phyloP scores from a whole-genome alignment of 2,888 invertebrate species.

The Agonopterix heracliana region DNA sequence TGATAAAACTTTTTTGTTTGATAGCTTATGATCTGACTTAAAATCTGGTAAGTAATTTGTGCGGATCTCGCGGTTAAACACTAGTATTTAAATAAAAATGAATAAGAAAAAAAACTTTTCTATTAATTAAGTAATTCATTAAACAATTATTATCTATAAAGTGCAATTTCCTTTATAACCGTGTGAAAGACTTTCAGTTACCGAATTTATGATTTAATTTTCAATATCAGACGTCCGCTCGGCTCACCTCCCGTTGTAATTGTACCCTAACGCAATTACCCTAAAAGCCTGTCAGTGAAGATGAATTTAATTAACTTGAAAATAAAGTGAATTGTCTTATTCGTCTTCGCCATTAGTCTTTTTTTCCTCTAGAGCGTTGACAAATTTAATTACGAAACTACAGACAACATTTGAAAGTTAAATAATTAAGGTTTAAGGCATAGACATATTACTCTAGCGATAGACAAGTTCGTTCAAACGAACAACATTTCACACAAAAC shows the following conservation, averaged over 20 bases:
- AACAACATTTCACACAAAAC: too few species aligned
- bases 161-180: neutral
- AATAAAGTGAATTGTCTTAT: constrained; percentile 61
- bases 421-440: too few species aligned
- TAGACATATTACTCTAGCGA: too few species aligned
- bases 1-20: too few species aligned
- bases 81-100: too few species aligned
- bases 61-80: too few species aligned
- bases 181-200: neutral
- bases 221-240: constrained; percentile 6
- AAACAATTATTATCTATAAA: neutral
- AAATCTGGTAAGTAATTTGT: too few species aligned
- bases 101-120: too few species aligned
- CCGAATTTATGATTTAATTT: constrained; percentile 6
- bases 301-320: constrained; percentile 68
- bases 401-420: too few species aligned
- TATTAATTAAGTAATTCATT: too few species aligned
- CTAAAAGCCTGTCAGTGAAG: constrained; percentile 70
- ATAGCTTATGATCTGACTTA: too few species aligned
- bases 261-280: constrained; percentile 64
- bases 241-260: constrained; percentile 44
- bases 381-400: neutral
- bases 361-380: constrained; percentile 7
- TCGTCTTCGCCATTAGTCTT: constrained; percentile 31
- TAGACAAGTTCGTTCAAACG: too few species aligned